phyloP scores from a whole-genome alignment of 2,113 vertebrate genomes.

The Gymnocephalus cernua region DNA sequence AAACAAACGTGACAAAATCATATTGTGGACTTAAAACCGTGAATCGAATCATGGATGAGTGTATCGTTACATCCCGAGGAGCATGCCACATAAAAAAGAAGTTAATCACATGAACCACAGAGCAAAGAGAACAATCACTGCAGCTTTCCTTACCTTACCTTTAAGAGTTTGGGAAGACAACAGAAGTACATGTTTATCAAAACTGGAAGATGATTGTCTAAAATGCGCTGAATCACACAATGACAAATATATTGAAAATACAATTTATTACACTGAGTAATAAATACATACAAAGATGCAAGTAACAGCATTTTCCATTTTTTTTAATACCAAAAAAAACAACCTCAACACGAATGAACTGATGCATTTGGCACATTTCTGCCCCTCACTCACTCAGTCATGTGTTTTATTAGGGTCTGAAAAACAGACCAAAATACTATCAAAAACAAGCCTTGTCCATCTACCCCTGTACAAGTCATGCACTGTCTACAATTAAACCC shows the following conservation, averaged over 20 bases:
- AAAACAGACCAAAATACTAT: constrained; percentile 79
- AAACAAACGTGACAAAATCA: no score
- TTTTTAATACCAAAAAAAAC: constrained; percentile 80
- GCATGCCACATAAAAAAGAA: no score
- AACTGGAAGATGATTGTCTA: no score
- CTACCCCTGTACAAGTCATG: constrained; percentile 90
- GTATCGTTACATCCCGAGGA: no score
- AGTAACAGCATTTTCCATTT: constrained; percentile 88
- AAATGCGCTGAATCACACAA: constrained; percentile 48
- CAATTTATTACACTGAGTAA: constrained; percentile 99
- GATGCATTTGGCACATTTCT: constrained; percentile 78
- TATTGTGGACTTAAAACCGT: no score
- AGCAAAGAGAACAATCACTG: neutral
- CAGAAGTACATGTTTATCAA: neutral
- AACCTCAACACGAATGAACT: constrained; percentile 72
- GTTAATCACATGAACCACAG: neutral
- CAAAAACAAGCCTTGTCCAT: constrained; percentile 81
- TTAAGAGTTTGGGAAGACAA: neutral
- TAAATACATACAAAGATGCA: constrained; percentile 99
- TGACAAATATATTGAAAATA: constrained; percentile 94
- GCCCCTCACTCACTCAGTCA: constrained; percentile 54
- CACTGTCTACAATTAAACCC: constrained; percentile 82
- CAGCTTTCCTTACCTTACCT: neutral
- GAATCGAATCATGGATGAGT: no score
- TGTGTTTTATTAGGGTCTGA: constrained; percentile 64